Conservation (phyloP, 2,113 vertebrate species). For the Cygnus buccinator region DNA sequence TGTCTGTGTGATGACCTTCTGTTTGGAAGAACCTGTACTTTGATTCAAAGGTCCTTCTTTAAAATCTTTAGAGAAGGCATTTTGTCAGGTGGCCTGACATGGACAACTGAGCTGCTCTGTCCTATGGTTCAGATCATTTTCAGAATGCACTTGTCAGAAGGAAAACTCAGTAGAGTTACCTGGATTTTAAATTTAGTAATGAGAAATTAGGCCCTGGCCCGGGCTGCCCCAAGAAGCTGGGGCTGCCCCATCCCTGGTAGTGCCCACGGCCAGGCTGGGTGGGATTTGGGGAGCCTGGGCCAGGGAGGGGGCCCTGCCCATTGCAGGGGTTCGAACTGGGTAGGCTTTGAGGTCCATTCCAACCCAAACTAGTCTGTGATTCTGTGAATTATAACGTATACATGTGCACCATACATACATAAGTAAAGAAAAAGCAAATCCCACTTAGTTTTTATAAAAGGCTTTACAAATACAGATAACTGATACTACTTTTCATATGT, state of each 20-base stretch:
- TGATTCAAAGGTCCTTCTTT: not conserved
- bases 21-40: not conserved
- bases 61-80: not conserved
- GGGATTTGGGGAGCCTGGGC: too few relatives aligned
- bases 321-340: too few relatives aligned
- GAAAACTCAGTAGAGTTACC: not conserved
- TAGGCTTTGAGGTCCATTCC: too few relatives aligned
- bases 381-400: accelerated
- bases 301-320: too few relatives aligned
- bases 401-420: accelerated
- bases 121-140: not conserved
- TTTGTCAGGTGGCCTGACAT: not conserved
- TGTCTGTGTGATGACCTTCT: not conserved
- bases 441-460: not conserved
- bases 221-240: too few relatives aligned
- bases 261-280: too few relatives aligned
- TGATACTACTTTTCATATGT: not conserved
- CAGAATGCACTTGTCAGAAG: not conserved
- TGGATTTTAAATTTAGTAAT: not conserved
- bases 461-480: not conserved
- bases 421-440: not conserved
- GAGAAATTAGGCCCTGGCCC: not conserved
- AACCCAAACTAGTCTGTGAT: too few relatives aligned
- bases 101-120: not conserved
- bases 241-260: too few relatives aligned